Conservation (phyloP, 2,797 vertebrate species). For the Okamejei kenojei region DNA sequence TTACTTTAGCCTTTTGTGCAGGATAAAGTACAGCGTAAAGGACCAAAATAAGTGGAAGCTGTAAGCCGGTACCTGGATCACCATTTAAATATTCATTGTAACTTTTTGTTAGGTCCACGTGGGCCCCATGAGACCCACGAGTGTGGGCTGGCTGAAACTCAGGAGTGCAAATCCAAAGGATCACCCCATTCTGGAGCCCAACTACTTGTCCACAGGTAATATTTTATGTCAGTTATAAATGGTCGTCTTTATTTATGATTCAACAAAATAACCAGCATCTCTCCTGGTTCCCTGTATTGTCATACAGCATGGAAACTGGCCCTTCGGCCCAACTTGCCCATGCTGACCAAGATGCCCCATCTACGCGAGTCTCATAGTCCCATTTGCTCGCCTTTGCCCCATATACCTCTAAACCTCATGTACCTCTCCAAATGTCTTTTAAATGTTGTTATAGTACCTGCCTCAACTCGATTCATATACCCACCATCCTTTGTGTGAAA, state of each 20-base stretch:
- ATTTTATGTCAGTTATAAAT: background rate
- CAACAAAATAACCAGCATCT: background rate
- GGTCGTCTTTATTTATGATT: background rate
- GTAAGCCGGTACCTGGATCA: background rate
- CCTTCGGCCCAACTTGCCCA: too few species aligned
- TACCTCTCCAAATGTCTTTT: too few species aligned
- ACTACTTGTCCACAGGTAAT: conserved; percentile 85
- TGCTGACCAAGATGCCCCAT: too few species aligned
- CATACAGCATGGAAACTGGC: too few species aligned
- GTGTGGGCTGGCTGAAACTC: conserved; percentile 83
- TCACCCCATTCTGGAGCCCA: conserved; percentile 83
- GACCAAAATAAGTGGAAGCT: background rate
- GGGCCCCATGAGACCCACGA: conserved; percentile 81
- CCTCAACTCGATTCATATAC: too few species aligned
- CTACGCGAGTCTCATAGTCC: too few species aligned
- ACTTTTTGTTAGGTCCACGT: conserved; percentile 74
- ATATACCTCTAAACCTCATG: too few species aligned
- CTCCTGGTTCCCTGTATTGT: background rate
- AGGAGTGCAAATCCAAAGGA: conserved; percentile 73
- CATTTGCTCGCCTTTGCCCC: too few species aligned
- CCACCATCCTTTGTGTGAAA: too few species aligned
- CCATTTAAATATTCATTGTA: background rate
- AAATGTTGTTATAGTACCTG: too few species aligned
- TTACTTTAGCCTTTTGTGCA: background rate
- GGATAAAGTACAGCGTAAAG: background rate